Evolutionary conservation across 2,797 vertebrate genomes (phyloP).

Genomic region (Microhierax caerulescens): DNA sequence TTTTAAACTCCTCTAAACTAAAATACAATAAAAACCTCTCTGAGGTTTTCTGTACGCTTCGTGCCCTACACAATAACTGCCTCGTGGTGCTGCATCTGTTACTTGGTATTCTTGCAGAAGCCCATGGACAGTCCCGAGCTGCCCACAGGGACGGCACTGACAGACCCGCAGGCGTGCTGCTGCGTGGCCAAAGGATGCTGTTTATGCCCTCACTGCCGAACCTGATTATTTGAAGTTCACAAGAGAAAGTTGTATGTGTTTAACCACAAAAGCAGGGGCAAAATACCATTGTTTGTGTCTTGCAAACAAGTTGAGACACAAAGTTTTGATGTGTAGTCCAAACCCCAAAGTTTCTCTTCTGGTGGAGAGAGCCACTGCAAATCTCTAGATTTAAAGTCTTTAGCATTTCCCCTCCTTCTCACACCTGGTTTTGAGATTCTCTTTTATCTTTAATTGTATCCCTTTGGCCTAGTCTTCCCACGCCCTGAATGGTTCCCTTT

Average conservation of each 20-base stretch:
- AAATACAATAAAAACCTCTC: neutral
- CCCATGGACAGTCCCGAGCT: fast-evolving
- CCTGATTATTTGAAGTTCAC: neutral
- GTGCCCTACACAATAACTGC: neutral
- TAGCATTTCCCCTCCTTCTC: conserved; percentile 24
- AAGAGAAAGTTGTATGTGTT: neutral
- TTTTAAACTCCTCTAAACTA: neutral
- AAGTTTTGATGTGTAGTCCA: neutral
- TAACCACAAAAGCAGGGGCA: neutral
- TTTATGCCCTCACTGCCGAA: neutral
- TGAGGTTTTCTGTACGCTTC: neutral
- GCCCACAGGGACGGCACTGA: neutral
- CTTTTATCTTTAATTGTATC: conserved; percentile 63
- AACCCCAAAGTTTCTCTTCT: neutral
- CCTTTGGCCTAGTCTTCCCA: conserved; percentile 57
- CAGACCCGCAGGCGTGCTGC: neutral
- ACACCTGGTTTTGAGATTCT: conserved; percentile 61
- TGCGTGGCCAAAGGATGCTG: neutral
- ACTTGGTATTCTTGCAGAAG: neutral
- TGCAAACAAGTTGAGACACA: conserved; percentile 26
- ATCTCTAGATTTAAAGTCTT: neutral
- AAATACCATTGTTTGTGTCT: neutral
- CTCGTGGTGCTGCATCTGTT: neutral
- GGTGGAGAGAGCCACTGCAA: neutral
- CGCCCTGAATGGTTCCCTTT: conserved; percentile 30